Conservation (phyloP, 2,888 invertebrate genomes). For the Agonopterix alstromeriana region DNA sequence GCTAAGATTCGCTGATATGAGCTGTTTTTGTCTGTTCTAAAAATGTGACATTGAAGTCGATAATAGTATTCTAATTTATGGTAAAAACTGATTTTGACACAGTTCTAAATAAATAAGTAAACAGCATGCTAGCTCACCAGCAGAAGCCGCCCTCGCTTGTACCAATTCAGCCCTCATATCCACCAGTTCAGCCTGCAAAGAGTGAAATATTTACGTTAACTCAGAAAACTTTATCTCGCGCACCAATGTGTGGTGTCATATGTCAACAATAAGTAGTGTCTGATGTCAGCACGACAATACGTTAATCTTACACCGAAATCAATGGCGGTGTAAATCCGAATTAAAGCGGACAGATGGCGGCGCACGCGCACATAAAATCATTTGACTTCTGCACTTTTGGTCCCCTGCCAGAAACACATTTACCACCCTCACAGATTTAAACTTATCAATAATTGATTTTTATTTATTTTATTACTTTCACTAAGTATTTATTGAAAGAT, state of each 20-base stretch:
- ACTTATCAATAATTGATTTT: not conserved
- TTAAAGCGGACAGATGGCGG: slow-evolving; percentile 42
- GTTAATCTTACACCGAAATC: slow-evolving; percentile 46
- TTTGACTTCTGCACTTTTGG: slow-evolving; percentile 34
- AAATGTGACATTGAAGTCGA: too few species aligned
- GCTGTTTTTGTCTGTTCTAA: too few species aligned
- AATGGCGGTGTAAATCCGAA: slow-evolving; percentile 56
- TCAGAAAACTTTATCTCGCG: not conserved
- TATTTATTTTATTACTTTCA: too few species aligned
- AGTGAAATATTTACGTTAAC: slow-evolving; percentile 17
- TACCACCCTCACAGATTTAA: not conserved
- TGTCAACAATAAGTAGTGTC: slow-evolving; percentile 48
- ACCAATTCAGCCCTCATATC: slow-evolving; percentile 85
- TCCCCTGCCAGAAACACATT: not conserved
- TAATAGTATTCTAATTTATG: too few species aligned
- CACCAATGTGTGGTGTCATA: slow-evolving; percentile 26
- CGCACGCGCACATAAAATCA: slow-evolving; percentile 50
- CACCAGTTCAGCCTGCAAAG: slow-evolving; percentile 84
- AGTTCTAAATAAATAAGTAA: too few species aligned
- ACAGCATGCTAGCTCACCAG: slow-evolving; percentile 32
- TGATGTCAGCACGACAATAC: slow-evolving; percentile 47
- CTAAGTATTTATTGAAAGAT: too few species aligned
- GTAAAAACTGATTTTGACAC: too few species aligned
- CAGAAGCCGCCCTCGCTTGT: slow-evolving; percentile 78
- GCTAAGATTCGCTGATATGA: too few species aligned